These are phyloP conservation scores for Diabrotica undecimpunctata DNA, from an alignment of 1,140 invertebrate species.

Conservation along the genomic window DNA sequence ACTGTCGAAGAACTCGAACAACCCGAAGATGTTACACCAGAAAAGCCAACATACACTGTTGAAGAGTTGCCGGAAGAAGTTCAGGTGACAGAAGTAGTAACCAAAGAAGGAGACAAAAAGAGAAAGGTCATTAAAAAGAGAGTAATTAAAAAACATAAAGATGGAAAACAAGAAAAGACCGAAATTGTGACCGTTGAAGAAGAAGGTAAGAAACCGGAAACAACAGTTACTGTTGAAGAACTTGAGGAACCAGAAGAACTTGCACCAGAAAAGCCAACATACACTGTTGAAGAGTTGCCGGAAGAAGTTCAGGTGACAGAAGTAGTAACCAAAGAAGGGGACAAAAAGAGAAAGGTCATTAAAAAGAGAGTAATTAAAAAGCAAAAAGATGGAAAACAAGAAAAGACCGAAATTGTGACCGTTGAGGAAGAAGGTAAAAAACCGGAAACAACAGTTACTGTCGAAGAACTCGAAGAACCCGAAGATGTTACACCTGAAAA, in stretches of 20 bases:
- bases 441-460: slow-evolving; percentile 37
- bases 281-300: slow-evolving; percentile 42
- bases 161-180: slow-evolving; percentile 36
- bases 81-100: slow-evolving; percentile 37
- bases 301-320: slow-evolving; percentile 33
- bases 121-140: slow-evolving; percentile 38
- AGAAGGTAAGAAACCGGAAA: slow-evolving; percentile 40
- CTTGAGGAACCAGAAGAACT: slow-evolving; percentile 45
- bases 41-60: slow-evolving; percentile 29
- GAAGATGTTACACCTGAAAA: slow-evolving; percentile 31
- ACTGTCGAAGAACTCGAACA: slow-evolving; percentile 40
- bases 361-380: slow-evolving; percentile 46
- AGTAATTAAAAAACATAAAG: slow-evolving; percentile 36
- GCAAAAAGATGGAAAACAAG: slow-evolving; percentile 43
- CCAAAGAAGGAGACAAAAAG: slow-evolving; percentile 34
- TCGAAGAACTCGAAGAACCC: slow-evolving; percentile 34
- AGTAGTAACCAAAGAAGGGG: slow-evolving; percentile 29
- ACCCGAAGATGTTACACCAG: slow-evolving; percentile 36
- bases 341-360: slow-evolving; percentile 32
- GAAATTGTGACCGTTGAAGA: slow-evolving; percentile 44
- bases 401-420: slow-evolving; percentile 42
- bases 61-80: slow-evolving; percentile 43
- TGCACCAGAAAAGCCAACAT: slow-evolving; percentile 31
- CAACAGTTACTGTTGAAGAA: slow-evolving; percentile 44
- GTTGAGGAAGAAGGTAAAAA: slow-evolving; percentile 38